Percentiles rank a stretch among this genome's conserved stretches.
Evolutionary conservation across 2,888 invertebrate species (phyloP).

Genomic region (Allophyes oxyacanthae): DNA sequence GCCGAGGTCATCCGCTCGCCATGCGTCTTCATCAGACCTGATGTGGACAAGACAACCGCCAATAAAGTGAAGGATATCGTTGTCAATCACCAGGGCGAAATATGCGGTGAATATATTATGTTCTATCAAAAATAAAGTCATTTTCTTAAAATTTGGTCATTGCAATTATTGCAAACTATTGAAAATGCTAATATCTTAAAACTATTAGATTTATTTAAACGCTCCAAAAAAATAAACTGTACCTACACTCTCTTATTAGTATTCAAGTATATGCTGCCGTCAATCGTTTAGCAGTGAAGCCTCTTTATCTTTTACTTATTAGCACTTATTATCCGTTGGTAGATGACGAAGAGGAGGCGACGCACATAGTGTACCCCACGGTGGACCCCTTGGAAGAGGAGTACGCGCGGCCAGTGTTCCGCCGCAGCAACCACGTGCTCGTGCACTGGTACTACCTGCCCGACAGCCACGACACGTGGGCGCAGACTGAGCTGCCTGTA

Average conservation of each 20-base stretch:
- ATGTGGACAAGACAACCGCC: constrained; percentile 94
- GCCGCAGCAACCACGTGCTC: constrained; percentile 94
- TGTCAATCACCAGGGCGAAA: constrained; percentile 95
- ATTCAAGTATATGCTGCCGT: no score
- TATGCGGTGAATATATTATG: constrained; percentile 83
- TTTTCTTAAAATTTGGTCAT: no score
- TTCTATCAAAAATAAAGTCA: no score
- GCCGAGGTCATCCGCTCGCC: constrained; percentile 95
- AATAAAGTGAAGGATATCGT: constrained; percentile 96
- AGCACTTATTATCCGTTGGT: constrained; percentile 47
- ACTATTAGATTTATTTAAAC: no score
- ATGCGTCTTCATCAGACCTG: constrained; percentile 94
- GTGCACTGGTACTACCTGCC: constrained; percentile 99
- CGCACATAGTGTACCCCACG: constrained; percentile 96
- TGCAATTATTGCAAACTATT: no score
- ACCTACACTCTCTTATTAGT: no score
- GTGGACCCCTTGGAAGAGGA: constrained; percentile 96
- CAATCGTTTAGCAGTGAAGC: no score
- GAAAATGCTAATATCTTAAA: no score
- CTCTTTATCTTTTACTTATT: no score
- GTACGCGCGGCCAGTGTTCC: constrained; percentile 96
- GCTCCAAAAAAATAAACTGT: no score
- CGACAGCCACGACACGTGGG: constrained; percentile 97
- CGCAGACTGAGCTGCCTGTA: constrained; percentile 87
- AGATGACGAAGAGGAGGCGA: constrained; percentile 96